phyloP scores from a whole-genome alignment of 2,888 invertebrate species.

The Hyalella azteca region DNA sequence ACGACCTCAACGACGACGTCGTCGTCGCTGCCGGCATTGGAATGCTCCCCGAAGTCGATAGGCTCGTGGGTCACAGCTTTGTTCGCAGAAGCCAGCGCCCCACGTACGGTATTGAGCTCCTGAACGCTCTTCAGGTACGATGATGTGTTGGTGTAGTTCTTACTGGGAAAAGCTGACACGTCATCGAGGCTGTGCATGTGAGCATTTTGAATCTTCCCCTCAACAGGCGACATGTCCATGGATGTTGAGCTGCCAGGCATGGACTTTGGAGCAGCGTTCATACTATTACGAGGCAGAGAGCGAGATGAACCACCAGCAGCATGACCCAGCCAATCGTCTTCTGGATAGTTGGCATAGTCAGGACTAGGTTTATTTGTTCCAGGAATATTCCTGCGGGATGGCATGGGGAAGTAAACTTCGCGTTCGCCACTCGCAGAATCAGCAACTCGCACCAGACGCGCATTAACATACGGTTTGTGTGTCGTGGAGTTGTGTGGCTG shows the following conservation, averaged over 20 bases:
- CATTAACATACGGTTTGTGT: conserved; percentile 54
- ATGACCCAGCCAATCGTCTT: not conserved
- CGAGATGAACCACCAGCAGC: too few species aligned
- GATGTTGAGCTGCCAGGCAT: conserved; percentile 8
- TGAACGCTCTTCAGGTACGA: conserved; percentile 13
- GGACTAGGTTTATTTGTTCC: conserved; percentile 37
- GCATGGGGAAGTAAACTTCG: conserved; percentile 48
- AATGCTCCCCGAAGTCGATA: conserved; percentile 55
- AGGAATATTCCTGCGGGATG: conserved; percentile 44
- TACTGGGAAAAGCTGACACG: not conserved
- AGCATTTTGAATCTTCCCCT: not conserved
- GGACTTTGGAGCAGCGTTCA: not conserved
- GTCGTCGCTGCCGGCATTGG: conserved; percentile 42
- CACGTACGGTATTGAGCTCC: not conserved
- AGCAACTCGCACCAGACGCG: conserved; percentile 43
- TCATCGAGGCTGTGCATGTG: not conserved
- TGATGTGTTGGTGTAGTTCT: not conserved
- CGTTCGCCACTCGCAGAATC: conserved; percentile 8
- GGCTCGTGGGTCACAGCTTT: conserved; percentile 50
- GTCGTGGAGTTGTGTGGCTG: not conserved
- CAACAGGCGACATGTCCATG: not conserved
- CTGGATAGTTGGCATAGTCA: conserved; percentile 54
- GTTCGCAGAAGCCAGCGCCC: conserved; percentile 4
- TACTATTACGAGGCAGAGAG: not conserved
- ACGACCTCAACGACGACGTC: conserved; percentile 54